Evolutionary conservation across 2,113 vertebrate genomes (phyloP).

Genomic region (Aspiorhynchus laticeps): DNA sequence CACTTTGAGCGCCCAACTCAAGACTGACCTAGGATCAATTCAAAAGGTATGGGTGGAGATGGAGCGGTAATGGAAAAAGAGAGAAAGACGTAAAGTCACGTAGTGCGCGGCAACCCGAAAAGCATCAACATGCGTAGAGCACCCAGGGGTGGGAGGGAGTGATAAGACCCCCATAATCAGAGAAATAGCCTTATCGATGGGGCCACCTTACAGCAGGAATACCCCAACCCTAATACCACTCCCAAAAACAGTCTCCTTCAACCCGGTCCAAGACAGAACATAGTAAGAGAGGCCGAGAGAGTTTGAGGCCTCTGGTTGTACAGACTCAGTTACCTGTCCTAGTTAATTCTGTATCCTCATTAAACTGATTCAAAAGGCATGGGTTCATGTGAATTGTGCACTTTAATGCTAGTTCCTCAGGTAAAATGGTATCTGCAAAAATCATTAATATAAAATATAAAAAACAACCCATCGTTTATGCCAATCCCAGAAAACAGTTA

Average conservation of each 20-base stretch:
- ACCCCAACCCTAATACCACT: slow-evolving; percentile 70
- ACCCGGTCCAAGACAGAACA: slow-evolving; percentile 18
- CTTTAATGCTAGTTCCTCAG: background rate
- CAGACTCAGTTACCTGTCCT: background rate
- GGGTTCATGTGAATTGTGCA: background rate
- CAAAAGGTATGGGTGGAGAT: slow-evolving; percentile 9
- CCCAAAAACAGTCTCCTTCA: slow-evolving; percentile 53
- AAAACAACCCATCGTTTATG: background rate
- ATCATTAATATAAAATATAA: background rate
- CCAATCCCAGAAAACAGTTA: background rate
- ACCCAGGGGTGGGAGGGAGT: slow-evolving; percentile 42
- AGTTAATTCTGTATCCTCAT: background rate
- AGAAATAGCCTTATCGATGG: slow-evolving; percentile 67
- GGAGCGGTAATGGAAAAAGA: slow-evolving; percentile 51
- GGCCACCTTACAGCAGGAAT: slow-evolving; percentile 75
- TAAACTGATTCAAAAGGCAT: background rate
- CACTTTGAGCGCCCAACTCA: slow-evolving; percentile 53
- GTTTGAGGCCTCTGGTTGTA: background rate
- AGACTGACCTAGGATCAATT: slow-evolving; percentile 24
- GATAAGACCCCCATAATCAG: slow-evolving; percentile 68
- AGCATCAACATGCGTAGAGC: slow-evolving; percentile 55
- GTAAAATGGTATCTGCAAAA: background rate
- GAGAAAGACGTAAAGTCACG: slow-evolving; percentile 52
- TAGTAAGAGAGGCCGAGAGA: background rate
- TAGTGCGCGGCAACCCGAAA: slow-evolving; percentile 17